Evolutionary conservation across 2,113 vertebrate species (phyloP).

Genomic region (Oryzias woworae): DNA sequence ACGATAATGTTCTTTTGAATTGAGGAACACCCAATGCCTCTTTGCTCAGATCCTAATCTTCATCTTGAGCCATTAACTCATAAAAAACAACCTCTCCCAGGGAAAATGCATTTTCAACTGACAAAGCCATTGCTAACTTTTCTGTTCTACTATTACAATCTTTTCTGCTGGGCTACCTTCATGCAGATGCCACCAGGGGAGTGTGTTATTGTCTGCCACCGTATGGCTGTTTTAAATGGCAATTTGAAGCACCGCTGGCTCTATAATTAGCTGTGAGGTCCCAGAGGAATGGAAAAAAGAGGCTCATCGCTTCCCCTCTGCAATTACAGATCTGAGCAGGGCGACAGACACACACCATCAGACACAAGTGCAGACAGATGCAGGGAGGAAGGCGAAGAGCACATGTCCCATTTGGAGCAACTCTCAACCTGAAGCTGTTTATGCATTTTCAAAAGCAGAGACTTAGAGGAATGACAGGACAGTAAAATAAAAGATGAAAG

Average conservation of each 20-base stretch:
- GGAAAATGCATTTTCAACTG: no score
- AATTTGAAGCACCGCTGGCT: conserved; percentile 81
- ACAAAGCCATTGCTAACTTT: neutral
- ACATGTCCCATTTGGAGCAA: conserved; percentile 12
- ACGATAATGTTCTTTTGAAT: no score
- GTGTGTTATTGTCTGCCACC: conserved; percentile 76
- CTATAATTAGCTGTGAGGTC: conserved; percentile 79
- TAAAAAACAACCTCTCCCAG: no score
- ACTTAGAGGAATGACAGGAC: no score
- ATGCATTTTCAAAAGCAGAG: no score
- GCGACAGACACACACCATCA: conserved; percentile 52
- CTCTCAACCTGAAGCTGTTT: conserved; percentile 26
- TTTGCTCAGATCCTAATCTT: no score
- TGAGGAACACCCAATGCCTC: no score
- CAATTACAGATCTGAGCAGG: conserved; percentile 77
- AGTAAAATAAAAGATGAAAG: no score
- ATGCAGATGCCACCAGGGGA: conserved; percentile 63
- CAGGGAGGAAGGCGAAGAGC: conserved; percentile 36
- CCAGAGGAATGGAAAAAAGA: conserved; percentile 66
- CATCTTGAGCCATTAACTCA: no score
- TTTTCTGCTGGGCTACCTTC: conserved; percentile 31
- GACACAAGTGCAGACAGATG: conserved; percentile 51
- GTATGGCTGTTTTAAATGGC: conserved; percentile 80
- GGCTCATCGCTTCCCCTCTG: conserved; percentile 76
- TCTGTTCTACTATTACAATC: conserved; percentile 3